Percentiles rank a stretch among this genome's conserved stretches.
Evolutionary conservation across 2,113 vertebrate genomes (phyloP).

Genomic region (Rhinolophus sinicus): DNA sequence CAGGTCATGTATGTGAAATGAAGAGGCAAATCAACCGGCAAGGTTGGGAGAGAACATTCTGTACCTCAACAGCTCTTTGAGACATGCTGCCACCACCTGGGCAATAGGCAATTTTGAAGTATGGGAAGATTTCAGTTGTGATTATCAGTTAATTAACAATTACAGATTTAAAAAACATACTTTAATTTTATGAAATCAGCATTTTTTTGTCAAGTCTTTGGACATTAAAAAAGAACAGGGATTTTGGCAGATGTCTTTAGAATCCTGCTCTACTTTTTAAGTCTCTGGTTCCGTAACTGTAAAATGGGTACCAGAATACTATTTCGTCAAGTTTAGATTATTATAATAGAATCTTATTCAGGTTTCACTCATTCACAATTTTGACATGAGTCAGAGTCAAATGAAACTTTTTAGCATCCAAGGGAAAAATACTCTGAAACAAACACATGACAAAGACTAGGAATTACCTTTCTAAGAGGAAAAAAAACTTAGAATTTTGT

Average conservation of each 20-base stretch:
- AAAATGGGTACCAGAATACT: constrained; percentile 28
- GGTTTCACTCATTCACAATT: constrained; percentile 12
- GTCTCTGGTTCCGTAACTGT: constrained; percentile 35
- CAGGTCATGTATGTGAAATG: not conserved
- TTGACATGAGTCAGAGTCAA: not conserved
- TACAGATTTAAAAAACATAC: not conserved
- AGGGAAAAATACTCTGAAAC: not conserved
- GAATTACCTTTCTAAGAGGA: not conserved
- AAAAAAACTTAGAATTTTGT: not conserved
- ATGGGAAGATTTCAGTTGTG: not conserved
- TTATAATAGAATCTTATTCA: constrained; percentile 1
- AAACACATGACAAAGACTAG: not conserved
- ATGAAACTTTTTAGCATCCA: not conserved
- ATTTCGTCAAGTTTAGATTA: constrained; percentile 2
- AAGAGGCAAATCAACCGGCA: not conserved
- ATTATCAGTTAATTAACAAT: constrained; percentile 26
- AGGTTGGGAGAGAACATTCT: not conserved
- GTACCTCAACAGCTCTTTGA: constrained; percentile 44
- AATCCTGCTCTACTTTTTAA: not conserved
- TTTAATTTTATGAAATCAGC: constrained; percentile 39
- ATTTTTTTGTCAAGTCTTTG: constrained; percentile 20
- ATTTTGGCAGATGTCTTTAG: constrained; percentile 39
- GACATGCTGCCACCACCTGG: constrained; percentile 70
- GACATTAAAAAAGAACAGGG: not conserved
- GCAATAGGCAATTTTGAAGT: constrained; percentile 32